Conservation (phyloP, 2,888 invertebrate species). For the Adelognathus sp. region DNA sequence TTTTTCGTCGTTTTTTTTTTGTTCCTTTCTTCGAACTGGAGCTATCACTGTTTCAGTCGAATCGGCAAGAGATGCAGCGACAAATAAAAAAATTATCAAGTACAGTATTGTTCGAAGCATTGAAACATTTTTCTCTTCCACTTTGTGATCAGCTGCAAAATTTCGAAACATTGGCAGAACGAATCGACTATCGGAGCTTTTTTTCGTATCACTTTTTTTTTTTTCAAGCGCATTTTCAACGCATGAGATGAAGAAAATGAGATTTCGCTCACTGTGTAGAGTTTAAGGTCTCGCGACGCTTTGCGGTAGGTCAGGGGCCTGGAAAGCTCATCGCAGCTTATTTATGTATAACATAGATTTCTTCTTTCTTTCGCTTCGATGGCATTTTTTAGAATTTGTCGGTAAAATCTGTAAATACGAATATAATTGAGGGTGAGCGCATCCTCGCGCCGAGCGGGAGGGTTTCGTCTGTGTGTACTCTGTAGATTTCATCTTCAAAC, state of each 20-base stretch:
- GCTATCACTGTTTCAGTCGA: slow-evolving; percentile 38
- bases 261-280: not conserved
- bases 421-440: slow-evolving; percentile 41
- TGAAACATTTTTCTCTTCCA: no score
- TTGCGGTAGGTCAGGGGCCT: slow-evolving; percentile 42
- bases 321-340: slow-evolving; percentile 20
- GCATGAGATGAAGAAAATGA: not conserved
- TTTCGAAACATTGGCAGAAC: slow-evolving; percentile 1
- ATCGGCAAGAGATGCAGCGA: slow-evolving; percentile 42
- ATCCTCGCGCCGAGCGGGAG: slow-evolving; percentile 49
- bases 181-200: not conserved
- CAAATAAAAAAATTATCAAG: no score
- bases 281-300: slow-evolving; percentile 18
- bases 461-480: slow-evolving; percentile 44
- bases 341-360: slow-evolving; percentile 3
- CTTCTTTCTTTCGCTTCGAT: slow-evolving; percentile 7
- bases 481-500: not conserved
- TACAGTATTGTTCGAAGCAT: no score
- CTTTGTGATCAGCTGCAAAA: no score
- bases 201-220: not conserved
- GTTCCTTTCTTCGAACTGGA: slow-evolving; percentile 22
- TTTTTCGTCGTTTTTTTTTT: slow-evolving; percentile 51
- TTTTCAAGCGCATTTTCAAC: not conserved
- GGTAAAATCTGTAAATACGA: slow-evolving; percentile 45
- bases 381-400: slow-evolving; percentile 17